Evolutionary conservation across 1,140 invertebrate genomes (phyloP).

Genomic region (Bombus breviceps): DNA sequence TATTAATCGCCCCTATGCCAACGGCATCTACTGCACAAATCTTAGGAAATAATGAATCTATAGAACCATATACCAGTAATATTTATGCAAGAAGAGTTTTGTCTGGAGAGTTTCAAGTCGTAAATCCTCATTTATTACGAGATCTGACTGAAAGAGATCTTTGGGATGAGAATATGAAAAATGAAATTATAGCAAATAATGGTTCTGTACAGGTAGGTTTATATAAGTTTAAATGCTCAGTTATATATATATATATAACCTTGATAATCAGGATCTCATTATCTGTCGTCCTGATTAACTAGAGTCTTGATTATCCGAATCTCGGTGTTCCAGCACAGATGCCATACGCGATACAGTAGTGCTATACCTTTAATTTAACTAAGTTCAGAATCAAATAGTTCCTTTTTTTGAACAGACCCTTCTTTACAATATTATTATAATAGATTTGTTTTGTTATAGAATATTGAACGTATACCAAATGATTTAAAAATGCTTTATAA

Average conservation of each 20-base stretch:
- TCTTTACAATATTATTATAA: too few species aligned
- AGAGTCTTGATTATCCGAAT: too few species aligned
- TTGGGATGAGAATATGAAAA: constrained; percentile 99
- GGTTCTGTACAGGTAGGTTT: constrained; percentile 92
- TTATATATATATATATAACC: background rate
- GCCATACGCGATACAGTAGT: too few species aligned
- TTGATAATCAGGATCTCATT: too few species aligned
- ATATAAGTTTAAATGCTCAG: background rate
- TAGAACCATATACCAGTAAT: constrained; percentile 99
- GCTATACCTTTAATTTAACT: too few species aligned
- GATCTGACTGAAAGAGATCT: constrained; percentile 95
- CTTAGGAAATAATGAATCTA: constrained; percentile 98
- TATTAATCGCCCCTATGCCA: constrained; percentile 98
- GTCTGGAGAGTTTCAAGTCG: constrained; percentile 95
- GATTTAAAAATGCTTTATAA: constrained; percentile 97
- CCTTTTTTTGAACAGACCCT: too few species aligned
- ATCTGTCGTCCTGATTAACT: too few species aligned
- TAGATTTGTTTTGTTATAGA: constrained; percentile 15
- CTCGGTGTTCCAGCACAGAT: too few species aligned
- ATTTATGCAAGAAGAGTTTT: constrained; percentile 97
- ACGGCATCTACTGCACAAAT: constrained; percentile 99
- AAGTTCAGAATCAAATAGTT: too few species aligned
- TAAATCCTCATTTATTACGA: constrained; percentile 97
- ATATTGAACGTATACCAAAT: constrained; percentile 90
- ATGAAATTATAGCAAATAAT: constrained; percentile 94